A percentile compares a stretch with the other conserved stretches of the same genome.
phyloP scores from a whole-genome alignment of 2,888 invertebrate genomes.

The Hirtodrosophila confusa region DNA sequence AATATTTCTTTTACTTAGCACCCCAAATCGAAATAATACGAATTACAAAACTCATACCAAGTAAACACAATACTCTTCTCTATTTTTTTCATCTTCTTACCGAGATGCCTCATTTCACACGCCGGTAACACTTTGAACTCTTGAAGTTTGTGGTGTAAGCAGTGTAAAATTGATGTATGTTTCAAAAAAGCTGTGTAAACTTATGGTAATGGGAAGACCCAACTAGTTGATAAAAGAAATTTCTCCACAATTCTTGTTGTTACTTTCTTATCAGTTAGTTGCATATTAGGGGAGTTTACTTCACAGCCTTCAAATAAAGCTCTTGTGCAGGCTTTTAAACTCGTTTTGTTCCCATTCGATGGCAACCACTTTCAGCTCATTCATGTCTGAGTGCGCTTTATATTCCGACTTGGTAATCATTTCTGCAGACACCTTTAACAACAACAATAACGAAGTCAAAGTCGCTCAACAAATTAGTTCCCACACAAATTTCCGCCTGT shows the following conservation, averaged over 20 bases:
- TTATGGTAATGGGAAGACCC: not conserved
- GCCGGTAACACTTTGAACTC: no score
- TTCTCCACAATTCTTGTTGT: not conserved
- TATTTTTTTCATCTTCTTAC: no score
- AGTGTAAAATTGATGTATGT: no score
- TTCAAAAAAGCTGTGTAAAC: no score
- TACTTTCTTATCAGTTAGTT: conserved; percentile 26
- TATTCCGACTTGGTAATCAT: conserved; percentile 46
- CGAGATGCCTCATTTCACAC: no score
- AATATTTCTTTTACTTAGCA: no score
- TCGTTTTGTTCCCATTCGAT: conserved; percentile 28
- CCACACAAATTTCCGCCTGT: conserved; percentile 67
- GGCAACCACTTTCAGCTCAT: conserved; percentile 39
- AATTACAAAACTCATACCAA: no score
- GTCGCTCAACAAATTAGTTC: conserved; percentile 45
- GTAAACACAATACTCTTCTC: no score
- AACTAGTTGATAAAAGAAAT: conserved; percentile 4
- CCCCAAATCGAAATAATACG: no score
- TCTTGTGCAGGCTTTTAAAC: conserved; percentile 30
- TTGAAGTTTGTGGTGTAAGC: no score
- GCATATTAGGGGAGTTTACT: conserved; percentile 11
- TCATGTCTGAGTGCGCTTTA: conserved; percentile 57
- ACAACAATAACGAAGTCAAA: conserved; percentile 15
- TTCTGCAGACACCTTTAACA: conserved; percentile 54
- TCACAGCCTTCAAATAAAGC: conserved; percentile 21